These are phyloP conservation scores for Trachythela sp. DNA, from an alignment of 64 coral and sea anemone species.

Conservation along the genomic window DNA sequence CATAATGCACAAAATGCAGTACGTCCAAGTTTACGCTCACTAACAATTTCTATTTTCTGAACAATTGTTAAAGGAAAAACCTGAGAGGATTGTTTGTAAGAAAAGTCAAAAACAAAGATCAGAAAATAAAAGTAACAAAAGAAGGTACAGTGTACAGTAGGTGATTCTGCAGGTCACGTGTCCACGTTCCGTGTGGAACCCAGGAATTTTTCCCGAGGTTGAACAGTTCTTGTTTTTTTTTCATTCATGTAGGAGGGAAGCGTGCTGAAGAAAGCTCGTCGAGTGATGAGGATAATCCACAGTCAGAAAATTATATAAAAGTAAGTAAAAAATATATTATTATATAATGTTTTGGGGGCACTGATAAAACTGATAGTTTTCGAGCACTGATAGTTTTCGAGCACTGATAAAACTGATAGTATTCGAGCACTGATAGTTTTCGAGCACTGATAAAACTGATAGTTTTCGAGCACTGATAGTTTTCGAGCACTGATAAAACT, in stretches of 20 bases:
- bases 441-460: no score
- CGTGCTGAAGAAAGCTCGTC: conserved; percentile 93
- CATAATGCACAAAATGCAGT: no score
- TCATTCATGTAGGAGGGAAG: not conserved
- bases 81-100: conserved; percentile 84
- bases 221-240: not conserved
- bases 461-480: no score
- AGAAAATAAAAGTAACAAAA: conserved; percentile 36
- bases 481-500: no score
- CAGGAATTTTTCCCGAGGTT: not conserved
- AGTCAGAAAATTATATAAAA: conserved; percentile 68
- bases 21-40: no score
- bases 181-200: not conserved
- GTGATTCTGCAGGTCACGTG: no score
- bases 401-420: no score
- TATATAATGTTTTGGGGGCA: not conserved
- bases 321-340: conserved; percentile 22
- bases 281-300: conserved; percentile 79
- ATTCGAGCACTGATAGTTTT: no score
- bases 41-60: no score
- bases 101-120: conserved; percentile 66
- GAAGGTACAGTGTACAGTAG: conserved; percentile 19
- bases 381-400: no score
- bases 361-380: no score
- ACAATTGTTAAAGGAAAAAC: conserved; percentile 68